Evolutionary conservation across 2,113 vertebrate species (phyloP).

Genomic region (Fregata magnificens): DNA sequence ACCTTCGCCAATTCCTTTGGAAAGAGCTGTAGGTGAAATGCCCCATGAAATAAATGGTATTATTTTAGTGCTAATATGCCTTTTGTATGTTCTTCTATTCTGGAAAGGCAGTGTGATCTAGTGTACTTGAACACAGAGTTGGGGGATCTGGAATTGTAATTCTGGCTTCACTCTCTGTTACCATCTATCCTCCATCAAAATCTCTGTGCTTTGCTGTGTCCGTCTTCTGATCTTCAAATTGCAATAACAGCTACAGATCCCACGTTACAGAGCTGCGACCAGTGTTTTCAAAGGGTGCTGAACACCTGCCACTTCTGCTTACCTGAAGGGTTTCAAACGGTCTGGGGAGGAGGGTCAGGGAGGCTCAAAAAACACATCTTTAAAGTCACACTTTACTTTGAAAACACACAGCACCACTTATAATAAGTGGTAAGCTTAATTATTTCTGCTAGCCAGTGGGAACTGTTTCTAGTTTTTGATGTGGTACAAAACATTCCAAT

Average conservation of each 20-base stretch:
- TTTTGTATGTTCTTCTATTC: neutral
- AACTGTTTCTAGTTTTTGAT: neutral
- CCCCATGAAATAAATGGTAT: neutral
- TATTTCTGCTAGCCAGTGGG: neutral
- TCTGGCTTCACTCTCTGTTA: neutral
- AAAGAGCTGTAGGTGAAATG: neutral
- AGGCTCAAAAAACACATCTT: neutral
- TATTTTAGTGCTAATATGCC: neutral
- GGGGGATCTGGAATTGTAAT: neutral
- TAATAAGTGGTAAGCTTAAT: neutral
- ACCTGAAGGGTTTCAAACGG: neutral
- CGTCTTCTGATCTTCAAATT: neutral
- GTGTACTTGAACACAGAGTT: accelerated
- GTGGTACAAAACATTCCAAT: neutral
- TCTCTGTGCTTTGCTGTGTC: neutral
- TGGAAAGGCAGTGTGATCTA: neutral
- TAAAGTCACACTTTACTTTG: neutral
- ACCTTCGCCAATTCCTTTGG: neutral
- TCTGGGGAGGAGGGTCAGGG: neutral
- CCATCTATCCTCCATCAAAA: neutral
- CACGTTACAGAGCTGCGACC: neutral
- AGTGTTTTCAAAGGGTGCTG: neutral
- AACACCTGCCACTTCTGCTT: neutral
- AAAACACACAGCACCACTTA: neutral
- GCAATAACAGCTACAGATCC: neutral